Conservation (phyloP, 2,888 invertebrate species). For the Erebia palarica region DNA sequence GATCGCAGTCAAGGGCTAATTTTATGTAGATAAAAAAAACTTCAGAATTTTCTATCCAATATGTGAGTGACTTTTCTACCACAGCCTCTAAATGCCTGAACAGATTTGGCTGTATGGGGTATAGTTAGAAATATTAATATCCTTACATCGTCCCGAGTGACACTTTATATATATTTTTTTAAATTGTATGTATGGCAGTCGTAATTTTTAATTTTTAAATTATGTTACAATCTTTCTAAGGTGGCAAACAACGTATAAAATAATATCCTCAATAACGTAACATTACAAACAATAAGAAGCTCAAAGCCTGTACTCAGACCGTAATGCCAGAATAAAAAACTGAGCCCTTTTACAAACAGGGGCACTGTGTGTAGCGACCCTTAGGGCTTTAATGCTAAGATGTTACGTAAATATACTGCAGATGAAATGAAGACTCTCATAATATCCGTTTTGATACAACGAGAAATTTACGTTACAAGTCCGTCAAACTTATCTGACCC, state of each 20-base stretch:
- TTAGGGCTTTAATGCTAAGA: constrained; percentile 2
- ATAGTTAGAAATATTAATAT: too few species aligned
- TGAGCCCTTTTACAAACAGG: constrained; percentile 10
- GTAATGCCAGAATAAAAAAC: constrained; percentile 1
- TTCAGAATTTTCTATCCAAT: too few species aligned
- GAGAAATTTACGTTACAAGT: not conserved
- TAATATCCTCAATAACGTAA: not conserved
- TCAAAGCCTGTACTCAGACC: not conserved
- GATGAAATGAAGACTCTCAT: not conserved
- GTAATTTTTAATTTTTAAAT: too few species aligned
- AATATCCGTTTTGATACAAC: constrained; percentile 5
- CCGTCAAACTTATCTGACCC: too few species aligned
- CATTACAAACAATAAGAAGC: constrained; percentile 1
- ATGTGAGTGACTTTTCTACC: too few species aligned
- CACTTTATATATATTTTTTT: too few species aligned
- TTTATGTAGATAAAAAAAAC: too few species aligned
- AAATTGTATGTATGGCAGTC: too few species aligned
- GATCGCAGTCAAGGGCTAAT: too few species aligned
- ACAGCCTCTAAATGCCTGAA: too few species aligned
- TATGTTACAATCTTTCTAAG: not conserved
- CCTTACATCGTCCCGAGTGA: too few species aligned
- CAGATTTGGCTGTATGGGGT: too few species aligned
- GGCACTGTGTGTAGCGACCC: constrained; percentile 5
- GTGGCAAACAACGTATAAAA: not conserved
- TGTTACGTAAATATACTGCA: constrained; percentile 3